Evolutionary conservation across 2,888 invertebrate species (phyloP).

Genomic region (Pegoplata infirma): DNA sequence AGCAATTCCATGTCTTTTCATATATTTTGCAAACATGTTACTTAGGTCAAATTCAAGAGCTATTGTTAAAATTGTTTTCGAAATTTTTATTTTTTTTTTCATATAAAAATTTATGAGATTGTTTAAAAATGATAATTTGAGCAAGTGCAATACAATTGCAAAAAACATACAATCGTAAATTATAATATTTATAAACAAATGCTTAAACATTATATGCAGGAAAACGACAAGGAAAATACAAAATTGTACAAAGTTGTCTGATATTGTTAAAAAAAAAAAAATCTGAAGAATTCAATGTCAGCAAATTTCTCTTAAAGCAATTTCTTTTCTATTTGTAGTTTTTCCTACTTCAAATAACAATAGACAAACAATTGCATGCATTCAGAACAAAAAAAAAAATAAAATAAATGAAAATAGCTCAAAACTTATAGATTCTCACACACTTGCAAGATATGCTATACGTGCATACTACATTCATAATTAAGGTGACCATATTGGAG

Average conservation of each 20-base stretch:
- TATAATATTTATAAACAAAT: slow-evolving; percentile 59
- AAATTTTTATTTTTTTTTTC: too few relatives aligned
- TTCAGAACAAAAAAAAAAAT: slow-evolving; percentile 17
- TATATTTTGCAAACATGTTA: slow-evolving; percentile 27
- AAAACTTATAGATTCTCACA: background rate
- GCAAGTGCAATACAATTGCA: slow-evolving; percentile 57
- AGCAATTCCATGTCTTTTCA: slow-evolving; percentile 41
- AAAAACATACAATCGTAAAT: slow-evolving; percentile 56
- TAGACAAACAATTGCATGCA: slow-evolving; percentile 56
- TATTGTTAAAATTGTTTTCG: slow-evolving; percentile 51
- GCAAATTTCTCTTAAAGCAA: slow-evolving; percentile 59
- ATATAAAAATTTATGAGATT: slow-evolving; percentile 57
- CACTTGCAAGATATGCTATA: slow-evolving; percentile 14
- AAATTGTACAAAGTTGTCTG: slow-evolving; percentile 18
- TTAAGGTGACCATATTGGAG: slow-evolving; percentile 44
- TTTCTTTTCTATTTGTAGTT: slow-evolving; percentile 40
- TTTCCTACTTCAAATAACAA: slow-evolving; percentile 47
- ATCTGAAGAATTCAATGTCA: slow-evolving; percentile 60
- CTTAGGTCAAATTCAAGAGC: slow-evolving; percentile 44
- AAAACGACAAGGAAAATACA: slow-evolving; percentile 24
- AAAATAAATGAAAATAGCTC: background rate
- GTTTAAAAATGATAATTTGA: slow-evolving; percentile 60
- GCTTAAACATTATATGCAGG: slow-evolving; percentile 31
- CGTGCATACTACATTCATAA: slow-evolving; percentile 3
- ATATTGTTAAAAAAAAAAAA: slow-evolving; percentile 27